Percentiles rank a stretch among this genome's conserved stretches.
These are phyloP conservation scores for Megalonaias nervosa DNA, from an alignment of 1,140 invertebrate genomes.

Conservation along the genomic window DNA sequence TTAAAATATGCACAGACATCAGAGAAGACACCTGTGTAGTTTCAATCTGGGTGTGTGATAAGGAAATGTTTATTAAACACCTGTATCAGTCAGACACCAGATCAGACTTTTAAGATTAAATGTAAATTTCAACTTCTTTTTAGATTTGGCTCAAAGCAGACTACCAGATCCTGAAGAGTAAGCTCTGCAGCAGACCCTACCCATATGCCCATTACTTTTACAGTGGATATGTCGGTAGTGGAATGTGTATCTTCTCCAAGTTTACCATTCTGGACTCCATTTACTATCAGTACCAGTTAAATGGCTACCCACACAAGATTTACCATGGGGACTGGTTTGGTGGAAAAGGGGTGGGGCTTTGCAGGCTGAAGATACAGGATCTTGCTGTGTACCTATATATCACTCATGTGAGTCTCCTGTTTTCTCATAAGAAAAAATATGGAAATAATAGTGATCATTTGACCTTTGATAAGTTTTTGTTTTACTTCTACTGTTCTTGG, in stretches of 20 bases:
- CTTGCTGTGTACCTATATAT: slow-evolving; percentile 88
- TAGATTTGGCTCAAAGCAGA: slow-evolving; percentile 84
- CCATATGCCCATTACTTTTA: slow-evolving; percentile 95
- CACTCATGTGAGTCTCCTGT: slow-evolving; percentile 84
- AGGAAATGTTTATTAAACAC: too few species aligned
- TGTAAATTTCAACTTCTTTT: slow-evolving; percentile 13
- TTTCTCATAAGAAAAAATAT: background rate
- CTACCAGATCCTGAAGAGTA: slow-evolving; percentile 78
- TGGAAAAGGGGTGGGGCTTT: slow-evolving; percentile 96
- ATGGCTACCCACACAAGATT: slow-evolving; percentile 97
- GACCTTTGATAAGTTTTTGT: too few species aligned
- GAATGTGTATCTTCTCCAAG: slow-evolving; percentile 91
- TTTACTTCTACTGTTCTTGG: too few species aligned
- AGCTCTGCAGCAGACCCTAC: slow-evolving; percentile 75
- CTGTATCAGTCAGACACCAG: too few species aligned
- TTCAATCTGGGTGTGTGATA: too few species aligned
- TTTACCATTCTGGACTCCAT: slow-evolving; percentile 90
- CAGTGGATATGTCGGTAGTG: slow-evolving; percentile 93
- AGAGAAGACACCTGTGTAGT: too few species aligned
- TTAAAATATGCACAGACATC: too few species aligned
- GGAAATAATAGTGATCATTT: background rate
- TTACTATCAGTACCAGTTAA: slow-evolving; percentile 94
- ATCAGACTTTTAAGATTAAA: too few species aligned
- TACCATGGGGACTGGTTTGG: slow-evolving; percentile 99
- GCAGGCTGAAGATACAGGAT: slow-evolving; percentile 80